Evolutionary conservation across 2,113 vertebrate species (phyloP), one percentile per base, ranked within the genome.

Genomic region (Ceuthmochares aereus): DNA sequence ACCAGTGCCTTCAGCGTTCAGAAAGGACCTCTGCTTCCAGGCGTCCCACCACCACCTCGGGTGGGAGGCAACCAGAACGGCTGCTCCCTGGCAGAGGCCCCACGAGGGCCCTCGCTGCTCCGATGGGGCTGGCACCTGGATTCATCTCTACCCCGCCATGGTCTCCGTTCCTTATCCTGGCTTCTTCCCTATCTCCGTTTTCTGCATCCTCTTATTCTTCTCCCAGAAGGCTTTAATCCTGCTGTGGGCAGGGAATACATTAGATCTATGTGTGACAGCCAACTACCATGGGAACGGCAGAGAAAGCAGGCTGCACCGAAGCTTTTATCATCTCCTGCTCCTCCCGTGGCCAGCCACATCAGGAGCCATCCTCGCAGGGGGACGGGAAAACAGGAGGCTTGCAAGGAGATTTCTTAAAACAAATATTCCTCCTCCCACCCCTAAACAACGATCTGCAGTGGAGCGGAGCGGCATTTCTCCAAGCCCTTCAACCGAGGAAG

Each of bases 251-350:
- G 96, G 90, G 93, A 93, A 72, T 2, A 59, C 72, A 10, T 47
- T 49, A 91, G 68, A 47, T 74, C 85, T 86, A 62, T 29, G 93
- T 63, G 92, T 88, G 95, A 96, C 88, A 96, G 90, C 87, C 92
- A 37, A 93, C 75, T 49, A 92, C 96, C 96, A 96, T 96, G 92
- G 96, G 96, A 97, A 96, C 92, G 6, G 54, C n/a, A 10, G 68
- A 7, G 81, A 76, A 52, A 86, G 89, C 67, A 87, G 84, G 37
- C 93, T 70, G 90, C 94, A 60, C 75, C 10, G 1, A 43, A 29
- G 85, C 91, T 76, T 52, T 80, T 52, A 58, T 29, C 83, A 19
- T 55, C 68, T 49, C 25, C 95, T 45, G 93, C 91, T 96, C 93
- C 95, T 93, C 79, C 95, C 34, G 59, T 5, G 75, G 89, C 79